Conservation (phyloP, 30 jellyfish, hydroid and myxozoan species). For the Aurelia aurita complex sp. Pacific region DNA sequence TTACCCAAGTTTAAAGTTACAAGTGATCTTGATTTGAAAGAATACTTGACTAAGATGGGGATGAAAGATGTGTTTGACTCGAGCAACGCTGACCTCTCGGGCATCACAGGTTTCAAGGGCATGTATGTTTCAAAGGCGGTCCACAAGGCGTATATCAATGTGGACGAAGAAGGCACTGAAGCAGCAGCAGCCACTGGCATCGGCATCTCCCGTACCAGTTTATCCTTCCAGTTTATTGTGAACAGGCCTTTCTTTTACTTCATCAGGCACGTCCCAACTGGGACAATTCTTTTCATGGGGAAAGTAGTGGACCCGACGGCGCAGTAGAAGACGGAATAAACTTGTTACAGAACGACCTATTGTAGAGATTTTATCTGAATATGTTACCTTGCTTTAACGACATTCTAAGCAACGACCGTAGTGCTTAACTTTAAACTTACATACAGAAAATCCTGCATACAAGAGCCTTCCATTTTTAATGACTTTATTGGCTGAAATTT, state of each 20-base stretch:
- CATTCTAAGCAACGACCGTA: not conserved
- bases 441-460: no score
- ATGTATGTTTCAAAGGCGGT: slow-evolving; percentile 58
- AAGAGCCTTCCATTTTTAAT: no score
- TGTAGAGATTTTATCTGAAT: no score
- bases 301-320: slow-evolving; percentile 67
- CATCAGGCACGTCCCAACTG: slow-evolving; percentile 55
- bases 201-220: slow-evolving; percentile 4
- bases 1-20: slow-evolving; percentile 67
- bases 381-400: no score
- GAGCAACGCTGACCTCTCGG: slow-evolving; percentile 61
- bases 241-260: slow-evolving; percentile 68
- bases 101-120: slow-evolving; percentile 66
- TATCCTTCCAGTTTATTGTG: slow-evolving; percentile 56
- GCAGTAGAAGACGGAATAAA: not conserved
- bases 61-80: slow-evolving; percentile 58
- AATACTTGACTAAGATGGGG: slow-evolving; percentile 49
- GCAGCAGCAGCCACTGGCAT: slow-evolving; percentile 88
- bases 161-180: slow-evolving; percentile 85
- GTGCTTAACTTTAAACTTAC: not conserved
- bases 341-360: no score
- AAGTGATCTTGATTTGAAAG: slow-evolving; percentile 24
- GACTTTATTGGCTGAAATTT: no score
- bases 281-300: slow-evolving; percentile 72
- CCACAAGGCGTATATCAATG: slow-evolving; percentile 73